Evolutionary conservation across 2,113 vertebrate species (phyloP).

Genomic region (Cyanoderma ruficeps): DNA sequence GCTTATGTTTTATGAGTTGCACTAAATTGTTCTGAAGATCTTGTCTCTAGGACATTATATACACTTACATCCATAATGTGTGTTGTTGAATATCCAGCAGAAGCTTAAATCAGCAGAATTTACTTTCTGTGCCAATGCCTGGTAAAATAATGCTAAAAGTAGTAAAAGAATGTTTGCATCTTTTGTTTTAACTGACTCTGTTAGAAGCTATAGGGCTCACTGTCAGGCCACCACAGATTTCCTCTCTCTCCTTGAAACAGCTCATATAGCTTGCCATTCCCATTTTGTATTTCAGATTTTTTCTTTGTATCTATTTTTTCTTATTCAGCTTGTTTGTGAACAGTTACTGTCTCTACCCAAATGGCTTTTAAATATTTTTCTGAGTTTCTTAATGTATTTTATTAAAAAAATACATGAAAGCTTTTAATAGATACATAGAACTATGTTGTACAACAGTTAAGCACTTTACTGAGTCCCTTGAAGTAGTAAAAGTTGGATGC

Average conservation of each 20-base stretch:
- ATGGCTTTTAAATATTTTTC: background rate
- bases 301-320: background rate
- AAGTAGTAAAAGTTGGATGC: background rate
- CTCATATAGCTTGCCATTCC: background rate
- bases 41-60: background rate
- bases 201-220: background rate
- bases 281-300: background rate
- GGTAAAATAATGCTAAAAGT: background rate
- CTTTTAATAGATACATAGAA: background rate
- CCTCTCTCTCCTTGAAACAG: background rate
- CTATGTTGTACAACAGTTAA: background rate
- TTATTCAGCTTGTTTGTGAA: background rate
- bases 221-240: background rate
- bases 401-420: background rate
- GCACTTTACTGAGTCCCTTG: background rate
- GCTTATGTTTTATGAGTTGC: background rate
- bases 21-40: background rate
- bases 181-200: slow-evolving; percentile 17
- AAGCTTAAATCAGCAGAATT: background rate
- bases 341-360: background rate
- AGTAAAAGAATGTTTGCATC: background rate
- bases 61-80: background rate
- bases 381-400: background rate
- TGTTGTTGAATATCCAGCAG: background rate
- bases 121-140: background rate